Evolutionary conservation across 2,113 vertebrate species (phyloP).

Genomic region (Cyanocitta stelleri): DNA sequence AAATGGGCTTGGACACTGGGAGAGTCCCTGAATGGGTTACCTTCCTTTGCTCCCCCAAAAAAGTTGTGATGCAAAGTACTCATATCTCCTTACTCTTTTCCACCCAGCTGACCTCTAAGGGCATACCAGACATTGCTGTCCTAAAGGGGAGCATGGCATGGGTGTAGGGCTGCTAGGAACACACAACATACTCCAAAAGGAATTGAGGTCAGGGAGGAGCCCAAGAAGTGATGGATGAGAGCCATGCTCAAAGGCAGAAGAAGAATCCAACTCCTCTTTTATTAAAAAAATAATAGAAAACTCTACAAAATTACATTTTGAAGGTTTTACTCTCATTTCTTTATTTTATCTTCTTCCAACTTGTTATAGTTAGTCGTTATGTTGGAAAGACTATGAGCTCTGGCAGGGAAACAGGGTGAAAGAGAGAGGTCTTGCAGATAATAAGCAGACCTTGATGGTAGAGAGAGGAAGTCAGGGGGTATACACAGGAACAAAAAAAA

Average conservation of each 20-base stretch:
- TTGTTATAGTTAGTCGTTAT: background rate
- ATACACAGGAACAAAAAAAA: background rate
- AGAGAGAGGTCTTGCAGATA: background rate
- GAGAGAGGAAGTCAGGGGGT: background rate
- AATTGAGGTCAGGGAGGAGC: background rate
- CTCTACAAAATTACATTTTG: background rate
- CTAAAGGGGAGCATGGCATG: fast-evolving
- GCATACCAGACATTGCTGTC: fast-evolving
- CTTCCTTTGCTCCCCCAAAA: background rate
- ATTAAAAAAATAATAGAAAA: background rate
- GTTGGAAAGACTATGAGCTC: background rate
- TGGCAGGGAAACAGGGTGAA: background rate
- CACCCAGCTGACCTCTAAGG: background rate
- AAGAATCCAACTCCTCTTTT: background rate
- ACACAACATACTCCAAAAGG: background rate
- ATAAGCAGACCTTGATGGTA: background rate
- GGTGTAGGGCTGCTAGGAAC: background rate
- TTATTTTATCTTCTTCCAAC: background rate
- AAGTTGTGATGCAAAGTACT: background rate
- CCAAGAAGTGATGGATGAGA: background rate
- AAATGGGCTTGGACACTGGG: background rate
- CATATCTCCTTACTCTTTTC: background rate
- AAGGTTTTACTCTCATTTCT: background rate
- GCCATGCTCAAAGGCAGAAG: background rate
- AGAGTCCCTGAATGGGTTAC: background rate